These are phyloP conservation scores for Parasteatoda lunata DNA, from an alignment of 2,888 invertebrate species.

Conservation along the genomic window DNA sequence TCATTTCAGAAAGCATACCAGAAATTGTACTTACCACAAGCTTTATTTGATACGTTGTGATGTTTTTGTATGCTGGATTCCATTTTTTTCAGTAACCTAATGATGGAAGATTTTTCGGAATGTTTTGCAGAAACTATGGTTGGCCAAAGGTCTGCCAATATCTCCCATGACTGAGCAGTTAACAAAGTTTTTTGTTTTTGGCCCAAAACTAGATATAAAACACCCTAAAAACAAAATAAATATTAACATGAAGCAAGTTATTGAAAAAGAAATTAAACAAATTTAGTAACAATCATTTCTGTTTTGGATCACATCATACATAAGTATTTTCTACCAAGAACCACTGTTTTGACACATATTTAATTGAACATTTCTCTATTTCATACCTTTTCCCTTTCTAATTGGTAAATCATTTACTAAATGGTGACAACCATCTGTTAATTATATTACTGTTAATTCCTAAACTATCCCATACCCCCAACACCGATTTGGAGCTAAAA, in stretches of 20 bases:
- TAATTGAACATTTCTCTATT: too few relatives aligned
- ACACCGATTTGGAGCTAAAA: too few relatives aligned
- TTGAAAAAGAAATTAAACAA: too few relatives aligned
- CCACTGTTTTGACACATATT: too few relatives aligned
- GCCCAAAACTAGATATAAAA: constrained; percentile 84
- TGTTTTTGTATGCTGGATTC: constrained; percentile 70
- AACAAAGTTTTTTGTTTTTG: constrained; percentile 80
- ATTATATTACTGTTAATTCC: too few relatives aligned
- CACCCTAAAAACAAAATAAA: constrained; percentile 78
- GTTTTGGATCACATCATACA: too few relatives aligned
- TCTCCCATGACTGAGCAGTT: constrained; percentile 85
- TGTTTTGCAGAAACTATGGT: constrained; percentile 84
- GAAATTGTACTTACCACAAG: constrained; percentile 40
- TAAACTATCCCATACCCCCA: too few relatives aligned
- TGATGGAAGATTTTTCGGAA: constrained; percentile 89
- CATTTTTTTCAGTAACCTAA: constrained; percentile 76
- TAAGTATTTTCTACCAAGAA: too few relatives aligned
- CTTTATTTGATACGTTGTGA: constrained; percentile 71
- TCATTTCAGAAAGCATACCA: not conserved
- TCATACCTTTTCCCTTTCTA: too few relatives aligned
- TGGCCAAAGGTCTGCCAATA: constrained; percentile 84
- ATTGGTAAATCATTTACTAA: too few relatives aligned
- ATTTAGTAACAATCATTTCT: too few relatives aligned
- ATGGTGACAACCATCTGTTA: too few relatives aligned
- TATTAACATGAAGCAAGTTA: not conserved